Percentiles rank a stretch among this genome's conserved stretches.
These are phyloP conservation scores for Camelus dromedarius DNA, from an alignment of 2,113 vertebrate species.

Conservation along the genomic window DNA sequence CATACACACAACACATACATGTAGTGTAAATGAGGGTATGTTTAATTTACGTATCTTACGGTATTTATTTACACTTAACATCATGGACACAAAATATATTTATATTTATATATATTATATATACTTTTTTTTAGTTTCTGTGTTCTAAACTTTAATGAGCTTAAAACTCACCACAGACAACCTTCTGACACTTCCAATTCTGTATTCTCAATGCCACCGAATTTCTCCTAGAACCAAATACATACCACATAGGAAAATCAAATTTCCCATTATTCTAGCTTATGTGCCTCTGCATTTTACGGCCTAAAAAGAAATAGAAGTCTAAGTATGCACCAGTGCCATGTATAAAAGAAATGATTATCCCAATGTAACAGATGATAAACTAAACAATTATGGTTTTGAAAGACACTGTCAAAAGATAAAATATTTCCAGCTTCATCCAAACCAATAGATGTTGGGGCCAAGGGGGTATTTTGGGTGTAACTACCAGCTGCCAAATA, in stretches of 20 bases:
- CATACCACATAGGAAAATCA: not conserved
- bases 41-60: not conserved
- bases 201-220: not conserved
- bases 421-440: slow-evolving; percentile 39
- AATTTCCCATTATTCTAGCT: not conserved
- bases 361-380: not conserved
- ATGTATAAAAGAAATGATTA: not conserved
- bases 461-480: not conserved
- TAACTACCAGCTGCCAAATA: slow-evolving; percentile 45
- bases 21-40: not conserved
- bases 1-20: not conserved
- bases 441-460: not conserved
- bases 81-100: not conserved
- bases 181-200: not conserved
- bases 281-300: not conserved
- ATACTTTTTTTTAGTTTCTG: not conserved
- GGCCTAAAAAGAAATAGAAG: not conserved
- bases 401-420: slow-evolving; percentile 8
- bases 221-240: slow-evolving; percentile 20
- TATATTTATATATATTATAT: not conserved
- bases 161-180: slow-evolving; percentile 4
- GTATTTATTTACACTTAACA: not conserved
- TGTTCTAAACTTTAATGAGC: not conserved
- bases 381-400: not conserved
- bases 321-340: not conserved